Evolutionary conservation across 2,888 invertebrate species (phyloP).

Genomic region (Caenorhabditis wallacei): DNA sequence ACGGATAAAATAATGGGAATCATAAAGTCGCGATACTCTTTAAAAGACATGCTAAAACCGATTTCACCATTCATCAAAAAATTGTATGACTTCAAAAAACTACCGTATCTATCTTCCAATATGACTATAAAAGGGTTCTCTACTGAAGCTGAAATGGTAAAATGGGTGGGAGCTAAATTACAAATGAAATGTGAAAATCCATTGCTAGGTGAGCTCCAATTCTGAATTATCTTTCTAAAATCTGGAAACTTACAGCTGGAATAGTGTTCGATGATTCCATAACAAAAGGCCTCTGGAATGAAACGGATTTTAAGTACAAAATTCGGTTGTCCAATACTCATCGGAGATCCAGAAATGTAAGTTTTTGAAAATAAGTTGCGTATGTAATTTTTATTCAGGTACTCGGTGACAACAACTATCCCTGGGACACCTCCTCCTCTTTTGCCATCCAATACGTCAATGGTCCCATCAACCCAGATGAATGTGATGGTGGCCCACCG

Average conservation of each 20-base stretch:
- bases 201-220: slow-evolving; percentile 47
- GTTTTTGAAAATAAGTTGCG: no score
- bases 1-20: slow-evolving; percentile 69
- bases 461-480: slow-evolving; percentile 76
- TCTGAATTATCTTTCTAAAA: background rate
- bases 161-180: slow-evolving; percentile 79
- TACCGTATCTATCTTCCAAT: slow-evolving; percentile 37
- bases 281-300: slow-evolving; percentile 39
- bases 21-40: slow-evolving; percentile 44
- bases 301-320: slow-evolving; percentile 70
- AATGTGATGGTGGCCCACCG: slow-evolving; percentile 83
- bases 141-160: slow-evolving; percentile 84
- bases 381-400: background rate
- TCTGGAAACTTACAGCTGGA: slow-evolving; percentile 64
- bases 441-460: slow-evolving; percentile 74
- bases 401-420: slow-evolving; percentile 59
- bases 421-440: slow-evolving; percentile 75
- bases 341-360: background rate
- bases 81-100: slow-evolving; percentile 30
- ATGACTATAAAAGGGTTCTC: slow-evolving; percentile 79
- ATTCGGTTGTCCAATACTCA: slow-evolving; percentile 52
- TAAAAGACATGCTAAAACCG: slow-evolving; percentile 1
- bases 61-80: background rate
- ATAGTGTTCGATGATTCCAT: slow-evolving; percentile 77
- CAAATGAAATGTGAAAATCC: slow-evolving; percentile 77